Base-by-base conservation (phyloP, 2,797 vertebrate species). In the Dendrocincla fuliginosa region DNA sequence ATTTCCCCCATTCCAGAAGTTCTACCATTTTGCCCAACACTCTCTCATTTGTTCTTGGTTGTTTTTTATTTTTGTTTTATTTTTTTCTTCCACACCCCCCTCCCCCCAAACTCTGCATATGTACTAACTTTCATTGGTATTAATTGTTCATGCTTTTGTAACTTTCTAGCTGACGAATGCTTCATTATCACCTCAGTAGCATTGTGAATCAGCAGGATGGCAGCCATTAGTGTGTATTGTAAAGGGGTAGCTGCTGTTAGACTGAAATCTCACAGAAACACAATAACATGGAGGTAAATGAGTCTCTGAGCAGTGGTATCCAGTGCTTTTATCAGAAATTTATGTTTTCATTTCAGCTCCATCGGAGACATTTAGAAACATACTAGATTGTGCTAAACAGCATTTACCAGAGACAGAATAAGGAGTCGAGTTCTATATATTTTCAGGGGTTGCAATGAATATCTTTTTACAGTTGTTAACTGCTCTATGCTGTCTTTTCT, bases 111-210 rank as follows among this genome's bases (percentile, higher is more conserved):
- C 25, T 10, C 22, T 6, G 4, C 49, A 49, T 63, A 59, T 52
- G 42, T 77, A 71, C 32, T 87, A 85, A 60, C 37, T 50, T 39
- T 79, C 13, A 32, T 16, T 0, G 4, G 11, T 89, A 83, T 84
- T 93, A 93, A 83, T 85, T 80, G 52, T 55, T 70, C 28, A 49
- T 53, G 65, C 65, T 81, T 83, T 83, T 74, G 64, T 60, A 77
- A 60, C 65, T 88, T 93, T 60, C 73, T 90, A 60, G 37, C 65
- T 57, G 73, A 41, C 46, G 78, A 96, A 86, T 80, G 33, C 61
- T 88, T 90, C 57, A 49, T 91, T 96, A 84, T 94, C 53, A 90
- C 65, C 57, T 91, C 41, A 42, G 65, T 42, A 78, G 35, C 57
- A 27, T 5, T 60, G 46, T 30, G 76, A 78, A 74, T 68, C 96